A percentile compares a stretch with the other conserved stretches of the same genome.
phyloP scores from a whole-genome alignment of 2,888 invertebrate genomes.

The Epinotia brunnichana region DNA sequence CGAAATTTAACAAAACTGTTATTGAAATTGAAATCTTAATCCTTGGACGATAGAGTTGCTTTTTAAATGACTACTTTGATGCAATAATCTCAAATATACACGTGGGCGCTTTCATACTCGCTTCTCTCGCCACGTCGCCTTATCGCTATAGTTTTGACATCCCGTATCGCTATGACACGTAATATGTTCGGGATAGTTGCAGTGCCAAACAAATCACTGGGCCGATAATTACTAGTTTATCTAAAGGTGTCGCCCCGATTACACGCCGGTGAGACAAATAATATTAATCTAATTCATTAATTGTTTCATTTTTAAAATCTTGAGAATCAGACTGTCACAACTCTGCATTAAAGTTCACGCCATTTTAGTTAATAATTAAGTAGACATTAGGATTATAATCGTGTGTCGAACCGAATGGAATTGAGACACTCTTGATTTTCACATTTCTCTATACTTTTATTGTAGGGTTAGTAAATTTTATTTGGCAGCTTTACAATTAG shows the following conservation, averaged over 20 bases:
- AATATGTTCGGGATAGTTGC: slow-evolving; percentile 47
- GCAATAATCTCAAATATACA: too few relatives aligned
- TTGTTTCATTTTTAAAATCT: background rate
- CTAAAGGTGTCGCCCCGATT: slow-evolving; percentile 55
- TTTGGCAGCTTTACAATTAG: too few relatives aligned
- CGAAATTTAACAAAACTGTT: too few relatives aligned
- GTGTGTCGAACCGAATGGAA: background rate
- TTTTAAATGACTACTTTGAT: too few relatives aligned
- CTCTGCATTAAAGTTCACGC: background rate
- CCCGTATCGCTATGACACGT: slow-evolving; percentile 45
- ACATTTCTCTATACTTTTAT: too few relatives aligned
- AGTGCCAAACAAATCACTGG: slow-evolving; percentile 52
- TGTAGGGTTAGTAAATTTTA: too few relatives aligned
- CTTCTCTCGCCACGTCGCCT: background rate
- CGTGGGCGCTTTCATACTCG: background rate
- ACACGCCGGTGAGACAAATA: slow-evolving; percentile 57
- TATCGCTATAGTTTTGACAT: slow-evolving; percentile 5
- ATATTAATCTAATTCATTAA: slow-evolving; percentile 35
- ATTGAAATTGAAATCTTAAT: too few relatives aligned
- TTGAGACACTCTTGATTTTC: background rate
- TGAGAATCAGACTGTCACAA: background rate
- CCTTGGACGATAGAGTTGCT: too few relatives aligned
- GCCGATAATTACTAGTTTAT: slow-evolving; percentile 61
- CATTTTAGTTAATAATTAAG: background rate
- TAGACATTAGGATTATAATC: background rate